These are phyloP conservation scores for Paragorgia papillata DNA, from an alignment of 92 coral and sea anemone genomes.

Conservation along the genomic window DNA sequence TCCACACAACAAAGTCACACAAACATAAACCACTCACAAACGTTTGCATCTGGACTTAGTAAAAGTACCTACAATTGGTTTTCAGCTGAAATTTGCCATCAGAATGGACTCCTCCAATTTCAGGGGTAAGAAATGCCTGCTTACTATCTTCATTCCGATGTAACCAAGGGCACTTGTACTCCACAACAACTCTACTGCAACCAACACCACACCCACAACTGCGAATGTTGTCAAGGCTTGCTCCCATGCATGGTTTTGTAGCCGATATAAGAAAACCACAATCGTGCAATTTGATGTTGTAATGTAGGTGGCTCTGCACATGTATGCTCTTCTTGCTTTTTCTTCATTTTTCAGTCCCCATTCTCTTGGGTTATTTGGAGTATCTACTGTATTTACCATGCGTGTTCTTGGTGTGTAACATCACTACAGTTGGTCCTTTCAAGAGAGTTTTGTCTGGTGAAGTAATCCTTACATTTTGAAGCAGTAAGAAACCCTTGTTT, in stretches of 20 bases:
- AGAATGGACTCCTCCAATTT: neutral
- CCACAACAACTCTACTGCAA: conserved; percentile 12
- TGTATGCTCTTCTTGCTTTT: conserved; percentile 65
- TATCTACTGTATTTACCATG: neutral
- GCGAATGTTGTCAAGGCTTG: conserved; percentile 36
- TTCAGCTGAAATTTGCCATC: neutral
- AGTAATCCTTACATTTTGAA: conserved; percentile 34
- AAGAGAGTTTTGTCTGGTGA: conserved; percentile 7
- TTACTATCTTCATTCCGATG: conserved; percentile 13
- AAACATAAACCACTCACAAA: neutral
- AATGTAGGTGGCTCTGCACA: conserved; percentile 58
- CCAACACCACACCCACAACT: neutral
- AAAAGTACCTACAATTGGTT: conserved; percentile 8
- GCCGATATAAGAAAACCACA: conserved; percentile 72
- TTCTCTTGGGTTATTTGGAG: conserved; percentile 69
- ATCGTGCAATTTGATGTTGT: conserved; percentile 66
- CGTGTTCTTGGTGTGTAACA: neutral
- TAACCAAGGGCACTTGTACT: too few species aligned
- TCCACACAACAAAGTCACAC: conserved; percentile 38
- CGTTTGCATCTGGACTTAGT: conserved; percentile 38
- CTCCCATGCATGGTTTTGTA: too few species aligned
- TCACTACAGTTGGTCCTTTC: neutral
- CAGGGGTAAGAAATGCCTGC: conserved; percentile 25
- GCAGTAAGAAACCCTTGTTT: conserved; percentile 32
- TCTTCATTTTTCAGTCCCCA: conserved; percentile 71